A percentile compares a stretch with the other conserved stretches of the same genome.
Evolutionary conservation across 2,888 invertebrate species (phyloP).

Genomic region (Aplocera efformata): DNA sequence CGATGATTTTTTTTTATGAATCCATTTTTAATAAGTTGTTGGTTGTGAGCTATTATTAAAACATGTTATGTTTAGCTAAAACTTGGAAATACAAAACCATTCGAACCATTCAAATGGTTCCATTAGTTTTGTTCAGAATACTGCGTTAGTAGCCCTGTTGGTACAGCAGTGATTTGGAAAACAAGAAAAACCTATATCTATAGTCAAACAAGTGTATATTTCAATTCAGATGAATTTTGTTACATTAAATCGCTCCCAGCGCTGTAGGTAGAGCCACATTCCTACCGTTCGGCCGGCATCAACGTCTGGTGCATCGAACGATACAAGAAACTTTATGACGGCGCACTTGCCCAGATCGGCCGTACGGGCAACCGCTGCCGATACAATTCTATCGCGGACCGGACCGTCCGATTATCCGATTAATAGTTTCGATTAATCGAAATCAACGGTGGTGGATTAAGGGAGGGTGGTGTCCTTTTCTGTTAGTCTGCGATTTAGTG

Average conservation of each 20-base stretch:
- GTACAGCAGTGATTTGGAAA: neutral
- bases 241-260: neutral
- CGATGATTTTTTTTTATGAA: no score
- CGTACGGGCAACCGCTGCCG: conserved; percentile 66
- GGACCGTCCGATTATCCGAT: conserved; percentile 75
- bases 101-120: no score
- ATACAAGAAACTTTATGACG: conserved; percentile 80
- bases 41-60: no score
- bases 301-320: conserved; percentile 80
- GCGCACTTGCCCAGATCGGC: conserved; percentile 72
- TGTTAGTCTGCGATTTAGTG: conserved; percentile 78
- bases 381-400: conserved; percentile 71
- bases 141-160: neutral
- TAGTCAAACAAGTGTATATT: no score
- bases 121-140: no score
- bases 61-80: no score
- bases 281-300: conserved; percentile 57
- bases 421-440: conserved; percentile 75
- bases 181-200: no score
- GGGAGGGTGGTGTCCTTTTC: conserved; percentile 75
- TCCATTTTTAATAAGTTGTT: no score
- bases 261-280: conserved; percentile 60
- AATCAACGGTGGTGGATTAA: conserved; percentile 74
- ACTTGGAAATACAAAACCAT: no score
- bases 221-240: no score